These are phyloP conservation scores for Podarcis raffonei DNA, from an alignment of 2,113 vertebrate genomes.

Conservation along the genomic window DNA sequence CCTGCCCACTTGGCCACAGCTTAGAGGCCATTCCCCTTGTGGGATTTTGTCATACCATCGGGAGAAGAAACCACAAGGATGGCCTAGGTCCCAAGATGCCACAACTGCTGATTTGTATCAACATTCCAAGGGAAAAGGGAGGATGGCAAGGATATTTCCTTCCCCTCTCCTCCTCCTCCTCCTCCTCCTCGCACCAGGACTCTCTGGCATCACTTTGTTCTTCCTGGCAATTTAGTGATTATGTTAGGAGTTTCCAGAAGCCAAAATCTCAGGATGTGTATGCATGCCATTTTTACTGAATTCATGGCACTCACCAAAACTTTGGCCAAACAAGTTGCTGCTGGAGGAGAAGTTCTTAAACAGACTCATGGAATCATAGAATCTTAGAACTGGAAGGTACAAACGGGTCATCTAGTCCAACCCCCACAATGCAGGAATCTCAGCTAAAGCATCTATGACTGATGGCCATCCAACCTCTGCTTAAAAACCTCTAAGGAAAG, in stretches of 20 bases:
- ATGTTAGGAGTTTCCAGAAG: too few species aligned
- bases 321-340: neutral
- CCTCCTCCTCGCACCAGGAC: neutral
- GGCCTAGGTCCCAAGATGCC: slow-evolving; percentile 5
- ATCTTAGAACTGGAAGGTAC: too few species aligned
- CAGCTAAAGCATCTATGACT: too few species aligned
- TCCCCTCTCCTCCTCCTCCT: neutral
- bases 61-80: slow-evolving; percentile 1
- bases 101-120: neutral
- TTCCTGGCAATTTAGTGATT: neutral
- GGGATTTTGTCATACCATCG: neutral
- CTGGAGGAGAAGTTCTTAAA: too few species aligned
- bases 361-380: too few species aligned
- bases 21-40: neutral
- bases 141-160: neutral
- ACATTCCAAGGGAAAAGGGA: neutral
- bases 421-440: too few species aligned
- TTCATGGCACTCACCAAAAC: neutral
- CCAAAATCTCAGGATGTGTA: neutral
- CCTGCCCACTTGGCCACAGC: slow-evolving; percentile 12
- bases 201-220: too few species aligned
- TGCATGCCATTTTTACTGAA: neutral
- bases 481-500: too few species aligned
- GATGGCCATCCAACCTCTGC: too few species aligned
- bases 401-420: too few species aligned